Evolutionary conservation across 2,888 invertebrate genomes (phyloP).

Genomic region (Clepsis dumicolana): DNA sequence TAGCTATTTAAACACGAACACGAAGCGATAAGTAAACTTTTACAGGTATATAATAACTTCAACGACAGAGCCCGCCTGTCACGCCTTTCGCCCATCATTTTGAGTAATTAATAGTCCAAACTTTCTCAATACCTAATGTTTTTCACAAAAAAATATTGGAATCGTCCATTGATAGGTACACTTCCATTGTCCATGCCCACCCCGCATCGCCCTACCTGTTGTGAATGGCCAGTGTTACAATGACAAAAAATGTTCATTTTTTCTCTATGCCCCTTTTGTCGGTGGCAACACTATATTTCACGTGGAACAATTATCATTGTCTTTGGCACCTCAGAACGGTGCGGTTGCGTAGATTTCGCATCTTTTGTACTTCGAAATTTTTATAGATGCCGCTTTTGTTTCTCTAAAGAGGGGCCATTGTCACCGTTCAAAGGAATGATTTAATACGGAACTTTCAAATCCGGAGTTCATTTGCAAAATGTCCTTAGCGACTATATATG

Average conservation of each 20-base stretch:
- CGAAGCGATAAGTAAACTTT: slow-evolving; percentile 14
- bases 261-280: slow-evolving; percentile 78
- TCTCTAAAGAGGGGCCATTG: slow-evolving; percentile 44
- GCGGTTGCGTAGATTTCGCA: slow-evolving; percentile 64
- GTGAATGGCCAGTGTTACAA: slow-evolving; percentile 80
- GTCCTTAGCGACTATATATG: slow-evolving; percentile 6
- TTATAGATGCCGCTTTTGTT: slow-evolving; percentile 54
- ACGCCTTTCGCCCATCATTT: slow-evolving; percentile 59
- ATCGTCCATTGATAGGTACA: slow-evolving; percentile 82
- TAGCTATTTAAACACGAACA: slow-evolving; percentile 13
- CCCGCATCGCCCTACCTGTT: slow-evolving; percentile 79
- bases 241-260: slow-evolving; percentile 81
- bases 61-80: slow-evolving; percentile 48
- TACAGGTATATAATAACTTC: slow-evolving; percentile 30
- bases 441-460: slow-evolving; percentile 35
- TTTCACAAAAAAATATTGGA: slow-evolving; percentile 72
- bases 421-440: slow-evolving; percentile 24
- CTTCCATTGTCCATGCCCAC: slow-evolving; percentile 73
- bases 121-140: slow-evolving; percentile 64
- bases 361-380: slow-evolving; percentile 61
- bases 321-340: slow-evolving; percentile 80
- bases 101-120: slow-evolving; percentile 74
- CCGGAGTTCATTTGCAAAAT: slow-evolving; percentile 19
- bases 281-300: slow-evolving; percentile 85
- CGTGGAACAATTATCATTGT: slow-evolving; percentile 85